Base-by-base conservation (phyloP, 2,797 vertebrate species). In the Gastrophryne carolinensis region DNA sequence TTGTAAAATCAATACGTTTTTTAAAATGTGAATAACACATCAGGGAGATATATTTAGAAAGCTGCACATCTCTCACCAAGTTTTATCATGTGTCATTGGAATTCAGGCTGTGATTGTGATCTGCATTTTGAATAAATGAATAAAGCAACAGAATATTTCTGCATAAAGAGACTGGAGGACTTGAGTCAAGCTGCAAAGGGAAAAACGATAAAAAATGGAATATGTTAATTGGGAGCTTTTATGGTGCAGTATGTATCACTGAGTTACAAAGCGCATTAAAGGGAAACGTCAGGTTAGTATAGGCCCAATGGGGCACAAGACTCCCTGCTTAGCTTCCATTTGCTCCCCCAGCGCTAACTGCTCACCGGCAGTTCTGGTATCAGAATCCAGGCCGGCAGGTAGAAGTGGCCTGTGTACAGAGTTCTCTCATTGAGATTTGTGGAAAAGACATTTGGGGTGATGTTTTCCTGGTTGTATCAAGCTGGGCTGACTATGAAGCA, bases 81-180 rank as follows among this genome's bases (percentile, higher is more conserved):
- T n/a, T 63, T 72, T 30, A 53, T 65, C 68, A 53, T 53, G 15
- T 64, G 66, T 63, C 66, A 76, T 34, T 76, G 21, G 49, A 63
- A 70, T 71, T 71, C 61, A 49, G 52, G 24, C 19, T 27, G 58
- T 64, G 74, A 64, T 77, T 77, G 66, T 69, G 65, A 76, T 76
- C 74, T 77, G 66, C 49, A 71, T 77, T 64, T 57, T 63, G 27
- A 75, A 57, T 54, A 39, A 50, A 5, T 23, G 23, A 63, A 32
- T 21, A 56, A 32, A n/a, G 35, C 24, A 23, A 27, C 35, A 24
- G 57, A 70, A 50, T 44, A 54, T 71, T 41, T 57, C 50, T 71
- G 58, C 67, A 58, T 50, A 32, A 41, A 39, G 39, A 49, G 47
- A 24, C 29, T 52, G 39, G 21, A 10, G 30, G 53, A 8, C 6